Percentiles rank a stretch among this genome's conserved stretches.
Evolutionary conservation across 2,797 vertebrate species (phyloP).

Genomic region (Gambelia wislizenii): DNA sequence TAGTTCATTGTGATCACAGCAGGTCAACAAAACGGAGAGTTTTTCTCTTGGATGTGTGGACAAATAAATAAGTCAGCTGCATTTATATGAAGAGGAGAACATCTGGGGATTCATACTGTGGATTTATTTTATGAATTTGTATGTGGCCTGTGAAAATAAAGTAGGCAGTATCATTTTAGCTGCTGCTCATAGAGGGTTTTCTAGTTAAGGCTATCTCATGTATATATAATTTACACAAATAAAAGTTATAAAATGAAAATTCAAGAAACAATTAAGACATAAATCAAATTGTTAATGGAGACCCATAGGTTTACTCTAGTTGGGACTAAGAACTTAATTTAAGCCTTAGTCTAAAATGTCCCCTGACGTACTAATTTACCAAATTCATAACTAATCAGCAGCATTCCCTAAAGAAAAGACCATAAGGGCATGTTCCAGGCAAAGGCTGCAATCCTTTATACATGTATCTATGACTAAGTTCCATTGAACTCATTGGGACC

Average conservation of each 20-base stretch:
- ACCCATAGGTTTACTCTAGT: too few relatives aligned
- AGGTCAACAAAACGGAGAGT: constrained; percentile 39
- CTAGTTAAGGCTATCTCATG: constrained; percentile 34
- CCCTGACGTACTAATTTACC: background rate
- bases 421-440: background rate
- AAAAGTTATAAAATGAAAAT: background rate
- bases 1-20: constrained; percentile 36
- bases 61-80: constrained; percentile 36
- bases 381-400: background rate
- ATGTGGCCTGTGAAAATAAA: constrained; percentile 55
- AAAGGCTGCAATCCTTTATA: background rate
- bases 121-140: constrained; percentile 60
- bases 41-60: constrained; percentile 1
- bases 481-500: too few relatives aligned
- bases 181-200: constrained; percentile 40
- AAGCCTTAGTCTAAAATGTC: background rate
- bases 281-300: too few relatives aligned
- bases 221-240: constrained; percentile 7
- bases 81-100: constrained; percentile 55
- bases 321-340: too few relatives aligned
- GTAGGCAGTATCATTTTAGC: constrained; percentile 45
- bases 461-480: background rate
- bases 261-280: background rate
- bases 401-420: background rate
- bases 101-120: constrained; percentile 51